Base-by-base conservation (phyloP, 2,113 vertebrate genomes). In the Lepus timidus region DNA sequence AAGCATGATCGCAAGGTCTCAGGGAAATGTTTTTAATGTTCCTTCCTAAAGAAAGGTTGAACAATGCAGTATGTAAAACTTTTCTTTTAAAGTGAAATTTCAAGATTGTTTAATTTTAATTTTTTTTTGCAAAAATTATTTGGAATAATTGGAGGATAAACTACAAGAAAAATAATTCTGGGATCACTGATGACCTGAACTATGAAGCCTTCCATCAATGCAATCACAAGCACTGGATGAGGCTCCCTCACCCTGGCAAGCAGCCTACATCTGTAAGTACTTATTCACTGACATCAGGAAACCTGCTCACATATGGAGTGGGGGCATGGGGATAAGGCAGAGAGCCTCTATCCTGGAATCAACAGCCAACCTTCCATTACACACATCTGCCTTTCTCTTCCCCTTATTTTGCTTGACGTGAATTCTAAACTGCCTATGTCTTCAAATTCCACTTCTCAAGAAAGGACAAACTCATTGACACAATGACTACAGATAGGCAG, bases 361-460 rank as follows among this genome's bases (percentile, higher is more conserved):
- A 52, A 39, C 1, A 58, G 44, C 8, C 29, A 44, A 6, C 23
- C 29, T 61, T 36, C 12, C 36, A 19, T 3, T 84, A 4, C 39
- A 5, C 31, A 71, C 58, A 55, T 25, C 44, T 68, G 33, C 39
- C 39, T 84, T 65, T 14, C 73, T 76, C 74, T 86, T 84, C n/a
- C 36, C 55, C 17, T 12, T 49, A 11, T 29, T 94, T 79, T 91
- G 65, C 25, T 83, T 90, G 16, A 14, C 64, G 70, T 84, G 70
- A 79, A n/a, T 86, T 76, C 33, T 71, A 70, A 80, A 84, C 58
- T 74, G 19, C 31, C 65, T 14, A 9, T 51, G 61, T 51, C 39
- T 91, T 89, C 51, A 52, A 64, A 88, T 85, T 78, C 84, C 76
- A 76, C n/a, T 86, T 73, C 68, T 49, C 68, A 58, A 83, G 25